Evolutionary conservation across 2,888 invertebrate species (phyloP).

Genomic region (Drosophila falleni): DNA sequence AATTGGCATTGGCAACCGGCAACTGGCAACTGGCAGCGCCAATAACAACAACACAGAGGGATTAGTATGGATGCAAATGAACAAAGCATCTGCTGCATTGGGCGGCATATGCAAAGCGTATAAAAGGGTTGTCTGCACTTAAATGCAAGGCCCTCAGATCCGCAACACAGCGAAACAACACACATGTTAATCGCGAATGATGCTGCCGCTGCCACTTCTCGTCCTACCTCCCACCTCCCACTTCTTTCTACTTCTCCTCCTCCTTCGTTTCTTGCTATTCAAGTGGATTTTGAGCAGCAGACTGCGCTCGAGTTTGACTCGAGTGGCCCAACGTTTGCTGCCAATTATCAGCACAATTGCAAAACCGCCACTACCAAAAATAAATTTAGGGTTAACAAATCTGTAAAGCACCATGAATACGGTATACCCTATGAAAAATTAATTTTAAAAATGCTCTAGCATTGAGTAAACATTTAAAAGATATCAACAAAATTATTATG

Average conservation of each 20-base stretch:
- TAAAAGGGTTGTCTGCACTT: slow-evolving; percentile 58
- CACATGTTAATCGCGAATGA: slow-evolving; percentile 64
- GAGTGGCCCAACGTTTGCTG: slow-evolving; percentile 69
- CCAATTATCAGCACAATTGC: slow-evolving; percentile 69
- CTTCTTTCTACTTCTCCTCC: neutral
- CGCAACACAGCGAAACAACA: slow-evolving; percentile 35
- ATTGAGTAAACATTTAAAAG: neutral
- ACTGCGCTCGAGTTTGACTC: slow-evolving; percentile 47
- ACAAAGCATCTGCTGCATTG: slow-evolving; percentile 63
- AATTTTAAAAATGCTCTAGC: neutral
- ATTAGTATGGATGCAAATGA: slow-evolving; percentile 77
- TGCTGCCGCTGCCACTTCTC: slow-evolving; percentile 3
- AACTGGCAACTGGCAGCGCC: slow-evolving; percentile 43
- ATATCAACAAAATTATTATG: too few species aligned
- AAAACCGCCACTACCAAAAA: slow-evolving; percentile 38
- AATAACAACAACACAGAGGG: slow-evolving; percentile 52
- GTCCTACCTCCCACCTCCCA: neutral
- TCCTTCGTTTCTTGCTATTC: slow-evolving; percentile 21
- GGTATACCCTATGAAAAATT: slow-evolving; percentile 1
- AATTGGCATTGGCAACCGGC: slow-evolving; percentile 17
- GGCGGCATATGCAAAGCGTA: slow-evolving; percentile 62
- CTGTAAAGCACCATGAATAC: neutral
- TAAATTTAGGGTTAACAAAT: neutral
- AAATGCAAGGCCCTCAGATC: slow-evolving; percentile 64
- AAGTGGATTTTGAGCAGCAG: slow-evolving; percentile 69